phyloP scores from a whole-genome alignment of 2,888 invertebrate genomes.

The Papilio elwesi region DNA sequence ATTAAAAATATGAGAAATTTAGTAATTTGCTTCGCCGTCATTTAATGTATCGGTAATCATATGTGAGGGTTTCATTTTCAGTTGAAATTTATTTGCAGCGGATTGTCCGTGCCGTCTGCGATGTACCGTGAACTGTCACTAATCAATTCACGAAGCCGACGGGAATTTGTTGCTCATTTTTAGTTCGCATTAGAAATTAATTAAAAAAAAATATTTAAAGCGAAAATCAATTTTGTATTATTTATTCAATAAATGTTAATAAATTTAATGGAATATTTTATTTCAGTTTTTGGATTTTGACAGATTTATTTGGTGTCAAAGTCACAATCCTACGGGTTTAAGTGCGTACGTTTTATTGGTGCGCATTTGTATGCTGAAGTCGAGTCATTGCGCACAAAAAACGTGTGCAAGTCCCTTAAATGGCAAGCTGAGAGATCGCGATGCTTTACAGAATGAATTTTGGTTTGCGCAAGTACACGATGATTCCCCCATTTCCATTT shows the following conservation, averaged over 20 bases:
- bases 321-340: no score
- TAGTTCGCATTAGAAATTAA: conserved; percentile 71
- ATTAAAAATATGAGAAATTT: no score
- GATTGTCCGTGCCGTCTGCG: not conserved
- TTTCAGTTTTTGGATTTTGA: conserved; percentile 25
- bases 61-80: conserved; percentile 2
- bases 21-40: conserved; percentile 4
- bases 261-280: conserved; percentile 69
- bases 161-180: conserved; percentile 74
- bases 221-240: conserved; percentile 81
- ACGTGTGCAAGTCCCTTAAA: no score
- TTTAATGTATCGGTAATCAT: conserved; percentile 23
- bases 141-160: conserved; percentile 58
- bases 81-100: not conserved
- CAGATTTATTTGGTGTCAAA: no score
- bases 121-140: conserved; percentile 50
- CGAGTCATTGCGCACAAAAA: no score
- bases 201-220: conserved; percentile 63
- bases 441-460: no score
- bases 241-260: conserved; percentile 84
- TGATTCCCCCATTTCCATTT: no score
- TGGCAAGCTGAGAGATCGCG: no score
- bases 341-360: no score
- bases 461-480: no score
- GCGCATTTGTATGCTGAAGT: no score